Base-by-base conservation (phyloP, 1,140 invertebrate genomes). In the Rhizoglyphus robini region DNA sequence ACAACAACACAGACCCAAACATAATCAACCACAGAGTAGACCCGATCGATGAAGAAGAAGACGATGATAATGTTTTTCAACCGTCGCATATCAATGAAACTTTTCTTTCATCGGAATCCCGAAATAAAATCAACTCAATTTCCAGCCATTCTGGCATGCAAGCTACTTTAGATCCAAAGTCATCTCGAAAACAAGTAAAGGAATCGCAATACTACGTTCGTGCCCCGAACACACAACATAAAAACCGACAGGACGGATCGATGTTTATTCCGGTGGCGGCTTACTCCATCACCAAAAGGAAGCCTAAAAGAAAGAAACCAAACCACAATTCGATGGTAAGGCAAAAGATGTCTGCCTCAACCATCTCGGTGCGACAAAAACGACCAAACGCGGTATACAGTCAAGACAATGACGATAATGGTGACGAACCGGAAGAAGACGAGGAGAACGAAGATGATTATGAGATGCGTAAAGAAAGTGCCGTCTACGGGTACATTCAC, bases 401-500 rank as follows among this genome's bases (percentile, higher is more conserved):
- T 63, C 4, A 20, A 23, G 23, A 47, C n/a, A 51, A 67, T 67
- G 34, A 63, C 3, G 20, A 63, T 63, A 5, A 61, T 48, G 15
- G 2, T 3, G 2, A n/a, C n/a, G 13, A 57, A 20, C n/a, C 49
- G 5, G 29, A 34, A 4, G 29, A 32, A 4, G 29, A 46, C 2
- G 15, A 60, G 3, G 2, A 3, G 15, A 32, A 18, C 27, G 30
- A 32, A 11, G 58, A 60, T 46, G 58, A 60, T 46, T 60, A 60
- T 60, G 58, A 60, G 36, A 60, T 60, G 58, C 15, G 58, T 20
- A 60, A 60, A 18, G 67, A 68, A 65, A 68, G 67, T 51, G 67
- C 67, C 4, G 67, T 68, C 23, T 68, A 68, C 57, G 67, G 67
- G 2, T 68, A 68, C 29, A 30, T 68, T 23, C 59, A 65, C 8